Evolutionary conservation across 2,888 invertebrate genomes (phyloP).

Genomic region (Yponomeuta evonymella): DNA sequence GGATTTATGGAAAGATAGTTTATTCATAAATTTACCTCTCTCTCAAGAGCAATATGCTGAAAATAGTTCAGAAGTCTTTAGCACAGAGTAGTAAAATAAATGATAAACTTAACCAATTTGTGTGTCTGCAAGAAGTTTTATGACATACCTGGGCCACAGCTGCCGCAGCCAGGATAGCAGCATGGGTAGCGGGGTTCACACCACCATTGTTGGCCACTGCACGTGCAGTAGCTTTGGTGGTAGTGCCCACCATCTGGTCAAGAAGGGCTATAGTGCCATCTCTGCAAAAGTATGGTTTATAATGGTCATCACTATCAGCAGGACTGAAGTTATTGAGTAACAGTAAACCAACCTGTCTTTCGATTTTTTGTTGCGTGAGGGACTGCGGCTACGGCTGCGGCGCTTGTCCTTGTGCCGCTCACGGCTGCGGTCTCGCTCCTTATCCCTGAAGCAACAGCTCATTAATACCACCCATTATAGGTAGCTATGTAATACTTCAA

Average conservation of each 20-base stretch:
- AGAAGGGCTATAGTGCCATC: conserved; percentile 69
- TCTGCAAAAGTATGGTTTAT: conserved; percentile 31
- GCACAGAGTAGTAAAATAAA: too few relatives aligned
- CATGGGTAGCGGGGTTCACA: conserved; percentile 70
- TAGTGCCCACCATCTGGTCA: conserved; percentile 73
- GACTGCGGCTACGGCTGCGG: conserved; percentile 50
- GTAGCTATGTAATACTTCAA: background rate
- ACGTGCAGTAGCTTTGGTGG: conserved; percentile 65
- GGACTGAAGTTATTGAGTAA: background rate
- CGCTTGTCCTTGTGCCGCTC: conserved; percentile 49
- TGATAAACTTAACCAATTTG: too few relatives aligned
- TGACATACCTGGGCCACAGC: conserved; percentile 70
- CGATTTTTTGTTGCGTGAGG: conserved; percentile 60
- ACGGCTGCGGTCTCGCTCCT: conserved; percentile 48
- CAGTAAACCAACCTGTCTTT: conserved; percentile 55
- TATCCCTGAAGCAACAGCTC: conserved; percentile 35
- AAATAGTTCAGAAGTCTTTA: conserved; percentile 20
- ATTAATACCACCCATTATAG: background rate
- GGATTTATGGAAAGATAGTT: background rate
- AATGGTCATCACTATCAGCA: background rate
- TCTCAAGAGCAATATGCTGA: conserved; percentile 43
- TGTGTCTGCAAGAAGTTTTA: too few relatives aligned
- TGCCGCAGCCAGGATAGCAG: conserved; percentile 75
- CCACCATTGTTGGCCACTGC: conserved; percentile 49
- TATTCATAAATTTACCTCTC: conserved; percentile 34